Evolutionary conservation across 1,140 invertebrate genomes (phyloP).

Genomic region (Pseudobourletiella spinata): DNA sequence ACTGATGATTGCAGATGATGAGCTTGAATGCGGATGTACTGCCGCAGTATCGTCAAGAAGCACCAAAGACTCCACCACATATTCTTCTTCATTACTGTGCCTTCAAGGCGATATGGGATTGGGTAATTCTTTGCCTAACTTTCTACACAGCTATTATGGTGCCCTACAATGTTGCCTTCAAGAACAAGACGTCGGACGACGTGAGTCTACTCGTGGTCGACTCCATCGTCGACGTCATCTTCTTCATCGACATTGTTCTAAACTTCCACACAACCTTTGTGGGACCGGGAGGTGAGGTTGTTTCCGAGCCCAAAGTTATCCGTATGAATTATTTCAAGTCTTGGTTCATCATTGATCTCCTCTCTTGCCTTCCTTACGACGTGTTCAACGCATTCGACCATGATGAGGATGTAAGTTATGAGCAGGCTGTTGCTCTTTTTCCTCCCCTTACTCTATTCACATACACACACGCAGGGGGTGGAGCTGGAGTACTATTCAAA

Average conservation of each 20-base stretch:
- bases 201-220: slow-evolving; percentile 92
- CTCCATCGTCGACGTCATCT: slow-evolving; percentile 99
- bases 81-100: slow-evolving; percentile 97
- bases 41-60: slow-evolving; percentile 98
- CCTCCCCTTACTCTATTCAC: neutral
- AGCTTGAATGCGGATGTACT: slow-evolving; percentile 92
- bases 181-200: slow-evolving; percentile 98
- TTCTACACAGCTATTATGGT: slow-evolving; percentile 99
- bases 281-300: slow-evolving; percentile 74
- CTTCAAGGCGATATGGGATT: slow-evolving; percentile 97
- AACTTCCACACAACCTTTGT: slow-evolving; percentile 99
- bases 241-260: slow-evolving; percentile 99
- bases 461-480: too few relatives aligned
- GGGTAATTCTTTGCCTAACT: slow-evolving; percentile 98
- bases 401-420: slow-evolving; percentile 89
- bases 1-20: slow-evolving; percentile 93
- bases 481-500: too few relatives aligned
- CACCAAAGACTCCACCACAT: slow-evolving; percentile 96
- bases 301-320: slow-evolving; percentile 95
- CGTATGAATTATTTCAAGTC: slow-evolving; percentile 98
- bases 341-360: slow-evolving; percentile 98
- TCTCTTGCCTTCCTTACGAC: slow-evolving; percentile 98
- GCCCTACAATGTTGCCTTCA: slow-evolving; percentile 99
- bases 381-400: slow-evolving; percentile 99
- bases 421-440: neutral